Evolutionary conservation across 2,888 invertebrate species (phyloP).

Genomic region (Meloe dianella): DNA sequence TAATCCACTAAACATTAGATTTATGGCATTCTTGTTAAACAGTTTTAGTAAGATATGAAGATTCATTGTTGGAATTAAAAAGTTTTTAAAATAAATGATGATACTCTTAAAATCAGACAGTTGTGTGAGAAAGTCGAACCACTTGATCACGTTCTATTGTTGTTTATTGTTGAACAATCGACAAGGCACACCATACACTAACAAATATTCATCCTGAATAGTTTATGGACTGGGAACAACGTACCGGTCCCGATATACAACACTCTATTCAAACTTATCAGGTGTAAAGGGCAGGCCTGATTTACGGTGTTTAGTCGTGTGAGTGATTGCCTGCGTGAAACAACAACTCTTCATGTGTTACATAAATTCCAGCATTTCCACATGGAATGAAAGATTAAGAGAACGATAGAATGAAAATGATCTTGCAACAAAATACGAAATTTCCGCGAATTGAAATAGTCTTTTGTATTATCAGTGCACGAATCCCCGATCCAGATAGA

Average conservation of each 20-base stretch:
- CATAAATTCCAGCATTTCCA: constrained; percentile 52
- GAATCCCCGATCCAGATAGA: constrained; percentile 1
- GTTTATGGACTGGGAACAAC: constrained; percentile 59
- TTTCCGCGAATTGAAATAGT: constrained; percentile 4
- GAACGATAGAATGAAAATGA: constrained; percentile 26
- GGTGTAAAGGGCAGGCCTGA: constrained; percentile 49
- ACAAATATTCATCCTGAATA: constrained; percentile 54
- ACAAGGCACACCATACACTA: constrained; percentile 53
- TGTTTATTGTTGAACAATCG: constrained; percentile 57
- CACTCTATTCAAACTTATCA: background rate
- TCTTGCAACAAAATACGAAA: constrained; percentile 23
- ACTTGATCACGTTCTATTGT: constrained; percentile 42
- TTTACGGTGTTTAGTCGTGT: constrained; percentile 56
- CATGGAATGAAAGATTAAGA: constrained; percentile 23
- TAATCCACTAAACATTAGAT: constrained; percentile 4
- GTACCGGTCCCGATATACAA: constrained; percentile 37
- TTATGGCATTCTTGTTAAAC: background rate
- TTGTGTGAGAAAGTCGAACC: constrained; percentile 23
- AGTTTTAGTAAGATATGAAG: background rate
- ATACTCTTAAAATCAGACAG: constrained; percentile 19
- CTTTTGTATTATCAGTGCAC: background rate
- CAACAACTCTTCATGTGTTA: constrained; percentile 59
- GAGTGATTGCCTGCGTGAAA: constrained; percentile 58
- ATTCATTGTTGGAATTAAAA: constrained; percentile 7
- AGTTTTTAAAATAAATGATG: background rate